These are phyloP conservation scores for Semotilus atromaculatus DNA, from an alignment of 2,797 vertebrate species.

Conservation along the genomic window DNA sequence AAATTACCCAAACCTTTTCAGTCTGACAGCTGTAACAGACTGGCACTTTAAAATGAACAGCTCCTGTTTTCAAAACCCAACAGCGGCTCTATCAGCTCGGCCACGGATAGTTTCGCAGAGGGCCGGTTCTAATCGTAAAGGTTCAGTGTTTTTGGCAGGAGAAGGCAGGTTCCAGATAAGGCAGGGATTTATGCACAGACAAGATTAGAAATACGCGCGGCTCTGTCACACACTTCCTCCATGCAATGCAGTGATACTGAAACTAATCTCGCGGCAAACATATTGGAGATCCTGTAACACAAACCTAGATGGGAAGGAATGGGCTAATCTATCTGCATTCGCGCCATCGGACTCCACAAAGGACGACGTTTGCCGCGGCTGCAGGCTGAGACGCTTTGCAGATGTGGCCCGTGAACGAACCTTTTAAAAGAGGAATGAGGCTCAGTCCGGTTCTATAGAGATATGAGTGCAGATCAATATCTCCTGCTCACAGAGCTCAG, in stretches of 20 bases:
- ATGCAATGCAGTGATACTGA: constrained; percentile 56
- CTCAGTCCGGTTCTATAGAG: constrained; percentile 10
- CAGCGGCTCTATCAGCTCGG: constrained; percentile 42
- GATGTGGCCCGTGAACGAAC: constrained; percentile 42
- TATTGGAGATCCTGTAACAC: constrained; percentile 53
- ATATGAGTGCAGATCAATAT: constrained; percentile 51
- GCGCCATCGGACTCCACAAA: constrained; percentile 34
- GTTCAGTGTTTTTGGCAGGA: constrained; percentile 54
- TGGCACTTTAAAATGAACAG: constrained; percentile 42
- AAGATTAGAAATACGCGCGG: constrained; percentile 61
- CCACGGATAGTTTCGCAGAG: constrained; percentile 27
- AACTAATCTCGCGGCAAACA: constrained; percentile 59
- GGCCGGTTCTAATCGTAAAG: constrained; percentile 35
- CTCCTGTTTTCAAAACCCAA: constrained; percentile 30
- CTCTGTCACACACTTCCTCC: constrained; percentile 55
- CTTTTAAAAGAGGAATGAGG: constrained; percentile 36
- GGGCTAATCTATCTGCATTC: constrained; percentile 57
- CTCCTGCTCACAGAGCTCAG: not conserved
- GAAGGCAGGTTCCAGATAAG: constrained; percentile 59
- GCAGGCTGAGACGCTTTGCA: constrained; percentile 2
- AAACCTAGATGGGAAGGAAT: constrained; percentile 43
- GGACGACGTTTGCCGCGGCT: not conserved
- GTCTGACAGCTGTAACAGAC: constrained; percentile 30
- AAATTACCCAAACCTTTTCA: constrained; percentile 39
- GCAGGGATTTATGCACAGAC: constrained; percentile 60